Evolutionary conservation across 1,140 invertebrate species (phyloP), one percentile per base, ranked within the genome.

Genomic region (Rhopalosiphum padi): DNA sequence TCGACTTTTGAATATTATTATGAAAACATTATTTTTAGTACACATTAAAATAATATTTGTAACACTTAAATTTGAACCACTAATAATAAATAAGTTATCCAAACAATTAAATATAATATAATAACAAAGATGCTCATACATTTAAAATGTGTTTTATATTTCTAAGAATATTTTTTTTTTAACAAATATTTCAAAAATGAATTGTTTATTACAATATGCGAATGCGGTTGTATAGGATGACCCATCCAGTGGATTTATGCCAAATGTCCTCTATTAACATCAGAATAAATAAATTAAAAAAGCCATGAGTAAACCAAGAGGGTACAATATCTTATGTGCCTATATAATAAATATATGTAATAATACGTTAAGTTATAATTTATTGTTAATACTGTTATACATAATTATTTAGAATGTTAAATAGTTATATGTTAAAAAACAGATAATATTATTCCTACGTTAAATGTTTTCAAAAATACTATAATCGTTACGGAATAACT

Each of bases 401-500:
- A 53, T 53, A 35, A 35, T 53, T 53, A 37, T 89, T 53, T 53
- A 89, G 87, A 53, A 89, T 53, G 46, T 21, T 53, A 53, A 89
- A 89, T 53, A 35, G 86, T 87, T 51, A 35, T 53, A 89, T 53
- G n/a, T 37, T 89, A 53, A 88, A 6, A 51, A 9, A 53, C 48
- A n/a, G 2, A n/a, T 87, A 48, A 21, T 48, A 90, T 90, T 90
- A 90, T 90, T 60, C 7, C 15, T 18, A 41, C 43, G 48, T 90
- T 90, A 60, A 60, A 37, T 18, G 53, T 60, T 41, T 90, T 60
- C 11, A 23, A 90, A 37, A 41, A 41, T 60, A 90, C 37, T 60
- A 41, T 90, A 60, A 90, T 18, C 88, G 53, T 90, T 90, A 90
- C 7, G 30, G 60, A 41, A 55, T 60, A 90, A 90, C 48, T 60